These are phyloP conservation scores for Bothrops jararaca DNA, from an alignment of 2,113 vertebrate genomes.

Conservation along the genomic window DNA sequence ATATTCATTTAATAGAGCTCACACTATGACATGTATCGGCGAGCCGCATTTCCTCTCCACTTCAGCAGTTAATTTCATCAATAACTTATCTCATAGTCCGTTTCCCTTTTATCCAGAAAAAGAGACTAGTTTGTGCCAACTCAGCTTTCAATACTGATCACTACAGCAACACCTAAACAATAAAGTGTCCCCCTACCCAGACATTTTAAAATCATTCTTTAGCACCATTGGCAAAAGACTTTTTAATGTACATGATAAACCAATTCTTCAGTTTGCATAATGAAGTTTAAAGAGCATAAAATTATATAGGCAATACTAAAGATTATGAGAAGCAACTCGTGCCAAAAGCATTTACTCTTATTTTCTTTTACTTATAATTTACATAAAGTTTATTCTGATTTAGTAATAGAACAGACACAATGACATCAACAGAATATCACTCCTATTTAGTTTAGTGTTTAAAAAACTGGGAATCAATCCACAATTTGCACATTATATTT, in stretches of 20 bases:
- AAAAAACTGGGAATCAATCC: not conserved
- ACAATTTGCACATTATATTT: not conserved
- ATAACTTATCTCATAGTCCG: constrained; percentile 67
- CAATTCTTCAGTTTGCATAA: constrained; percentile 33
- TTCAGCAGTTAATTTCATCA: constrained; percentile 74
- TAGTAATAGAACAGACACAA: not conserved
- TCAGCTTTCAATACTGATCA: constrained; percentile 66
- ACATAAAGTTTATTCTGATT: not conserved
- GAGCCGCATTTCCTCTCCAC: constrained; percentile 71
- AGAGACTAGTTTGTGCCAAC: constrained; percentile 52
- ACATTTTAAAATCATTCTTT: constrained; percentile 27
- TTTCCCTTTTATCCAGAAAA: constrained; percentile 65
- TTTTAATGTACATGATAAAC: constrained; percentile 13
- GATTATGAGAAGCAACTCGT: not conserved
- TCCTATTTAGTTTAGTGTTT: not conserved
- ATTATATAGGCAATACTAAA: not conserved
- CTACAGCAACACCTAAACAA: constrained; percentile 55
- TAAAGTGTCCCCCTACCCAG: constrained; percentile 12
- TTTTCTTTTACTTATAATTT: not conserved
- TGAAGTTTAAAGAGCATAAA: not conserved
- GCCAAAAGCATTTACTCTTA: not conserved
- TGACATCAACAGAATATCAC: not conserved
- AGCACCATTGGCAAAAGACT: constrained; percentile 23
- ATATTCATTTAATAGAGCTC: constrained; percentile 72
- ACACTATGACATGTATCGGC: constrained; percentile 68